phyloP scores from a whole-genome alignment of 1,140 invertebrate species.

The Amphibalanus amphitrite region DNA sequence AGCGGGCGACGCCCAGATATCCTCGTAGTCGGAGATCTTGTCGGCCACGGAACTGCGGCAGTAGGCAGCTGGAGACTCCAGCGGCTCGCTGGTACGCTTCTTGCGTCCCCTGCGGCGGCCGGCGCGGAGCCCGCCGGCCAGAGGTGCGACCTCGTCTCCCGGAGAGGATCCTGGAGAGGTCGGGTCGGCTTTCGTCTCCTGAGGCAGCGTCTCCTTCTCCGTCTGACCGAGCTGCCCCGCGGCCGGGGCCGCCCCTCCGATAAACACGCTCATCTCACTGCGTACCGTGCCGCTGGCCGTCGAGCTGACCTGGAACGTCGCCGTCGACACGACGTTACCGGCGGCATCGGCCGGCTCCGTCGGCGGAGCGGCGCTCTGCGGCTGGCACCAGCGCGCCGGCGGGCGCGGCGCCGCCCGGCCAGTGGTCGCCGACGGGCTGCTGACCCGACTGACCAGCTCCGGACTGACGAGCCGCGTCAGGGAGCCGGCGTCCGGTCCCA shows the following conservation, averaged over 20 bases:
- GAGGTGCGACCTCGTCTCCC: slow-evolving; percentile 8
- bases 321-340: slow-evolving; percentile 7
- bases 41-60: slow-evolving; percentile 70
- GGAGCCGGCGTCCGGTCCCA: not conserved
- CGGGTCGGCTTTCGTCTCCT: not conserved
- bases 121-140: slow-evolving; percentile 2
- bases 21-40: slow-evolving; percentile 87
- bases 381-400: not conserved
- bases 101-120: slow-evolving; percentile 10
- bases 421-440: not conserved
- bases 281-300: not conserved
- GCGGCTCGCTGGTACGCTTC: slow-evolving; percentile 44
- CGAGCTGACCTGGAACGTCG: not conserved
- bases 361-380: too few species aligned
- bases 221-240: too few species aligned
- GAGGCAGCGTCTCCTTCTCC: too few species aligned
- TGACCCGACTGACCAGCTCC: not conserved
- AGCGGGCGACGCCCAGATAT: slow-evolving; percentile 61
- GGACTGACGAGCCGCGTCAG: not conserved
- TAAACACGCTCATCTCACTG: not conserved
- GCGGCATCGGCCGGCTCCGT: not conserved
- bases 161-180: not conserved
- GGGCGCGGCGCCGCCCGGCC: too few species aligned
- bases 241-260: not conserved
- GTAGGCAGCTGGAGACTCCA: slow-evolving; percentile 61